phyloP scores from a whole-genome alignment of 2,113 vertebrate species.

The Gobius niger region DNA sequence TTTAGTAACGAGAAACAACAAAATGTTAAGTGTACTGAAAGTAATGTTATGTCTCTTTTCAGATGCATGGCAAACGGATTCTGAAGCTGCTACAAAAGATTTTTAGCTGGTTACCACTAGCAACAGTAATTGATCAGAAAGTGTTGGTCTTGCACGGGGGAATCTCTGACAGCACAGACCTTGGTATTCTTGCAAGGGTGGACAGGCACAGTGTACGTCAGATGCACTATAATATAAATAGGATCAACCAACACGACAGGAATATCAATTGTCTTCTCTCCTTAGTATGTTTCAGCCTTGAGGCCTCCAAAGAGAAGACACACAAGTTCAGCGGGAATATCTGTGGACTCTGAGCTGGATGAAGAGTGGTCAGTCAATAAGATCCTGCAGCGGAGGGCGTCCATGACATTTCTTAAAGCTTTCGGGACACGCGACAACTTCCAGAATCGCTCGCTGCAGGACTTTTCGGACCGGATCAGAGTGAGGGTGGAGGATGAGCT shows the following conservation, averaged over 20 bases:
- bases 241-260: not conserved
- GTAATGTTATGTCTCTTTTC: constrained; percentile 4
- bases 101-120: constrained; percentile 92
- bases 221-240: not conserved
- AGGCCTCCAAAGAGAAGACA: constrained; percentile 77
- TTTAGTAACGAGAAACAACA: not conserved
- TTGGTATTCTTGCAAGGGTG: constrained; percentile 81
- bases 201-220: constrained; percentile 83
- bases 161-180: constrained; percentile 86
- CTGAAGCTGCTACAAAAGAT: constrained; percentile 88
- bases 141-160: constrained; percentile 90
- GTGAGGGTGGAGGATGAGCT: constrained; percentile 70
- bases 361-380: constrained; percentile 42
- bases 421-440: constrained; percentile 54
- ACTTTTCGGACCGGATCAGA: constrained; percentile 70
- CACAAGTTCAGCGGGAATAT: constrained; percentile 15
- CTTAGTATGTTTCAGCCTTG: constrained; percentile 81
- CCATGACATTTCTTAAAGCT: constrained; percentile 47
- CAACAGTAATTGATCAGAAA: constrained; percentile 89
- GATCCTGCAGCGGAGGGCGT: constrained; percentile 44
- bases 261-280: not conserved
- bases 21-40: not conserved
- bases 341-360: constrained; percentile 55
- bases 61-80: constrained; percentile 90
- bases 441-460: constrained; percentile 67